Percentiles rank a stretch among this genome's conserved stretches.
These are phyloP conservation scores for Riptortus pedestris DNA, from an alignment of 1,140 invertebrate species.

Conservation along the genomic window DNA sequence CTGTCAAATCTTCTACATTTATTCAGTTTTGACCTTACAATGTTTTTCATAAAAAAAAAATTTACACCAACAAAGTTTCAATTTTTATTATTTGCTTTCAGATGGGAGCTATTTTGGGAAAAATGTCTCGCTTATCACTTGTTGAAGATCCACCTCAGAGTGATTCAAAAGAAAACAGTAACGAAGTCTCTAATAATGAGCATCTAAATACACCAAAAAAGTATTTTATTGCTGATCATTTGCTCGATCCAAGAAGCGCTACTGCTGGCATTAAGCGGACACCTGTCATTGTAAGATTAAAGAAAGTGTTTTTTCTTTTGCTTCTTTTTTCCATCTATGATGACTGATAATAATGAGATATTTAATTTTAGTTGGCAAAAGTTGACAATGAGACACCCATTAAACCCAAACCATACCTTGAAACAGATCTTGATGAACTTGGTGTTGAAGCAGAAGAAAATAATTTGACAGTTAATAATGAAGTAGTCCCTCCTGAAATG, in stretches of 20 bases:
- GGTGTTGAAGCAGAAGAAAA: not conserved
- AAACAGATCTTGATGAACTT: conserved; percentile 10
- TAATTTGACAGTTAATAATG: too few species aligned
- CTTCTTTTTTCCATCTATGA: too few species aligned
- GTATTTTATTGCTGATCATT: not conserved
- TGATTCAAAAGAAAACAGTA: not conserved
- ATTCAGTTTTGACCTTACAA: too few species aligned
- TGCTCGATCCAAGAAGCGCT: conserved; percentile 10
- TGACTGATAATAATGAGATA: too few species aligned
- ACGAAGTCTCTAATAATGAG: not conserved
- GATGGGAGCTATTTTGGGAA: not conserved
- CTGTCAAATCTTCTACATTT: too few species aligned
- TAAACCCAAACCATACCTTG: conserved; percentile 3
- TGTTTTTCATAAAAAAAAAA: too few species aligned
- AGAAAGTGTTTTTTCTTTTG: not conserved
- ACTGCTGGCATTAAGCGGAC: conserved; percentile 8
- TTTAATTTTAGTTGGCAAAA: not conserved
- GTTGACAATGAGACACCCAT: not conserved
- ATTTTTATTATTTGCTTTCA: not conserved
- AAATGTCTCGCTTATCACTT: conserved; percentile 2
- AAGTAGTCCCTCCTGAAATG: too few species aligned
- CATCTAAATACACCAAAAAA: not conserved
- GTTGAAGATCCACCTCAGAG: not conserved
- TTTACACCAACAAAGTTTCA: not conserved
- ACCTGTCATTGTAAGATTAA: not conserved